phyloP scores from a whole-genome alignment of 2,888 invertebrate species.

The Nephrotoma guestfalica region DNA sequence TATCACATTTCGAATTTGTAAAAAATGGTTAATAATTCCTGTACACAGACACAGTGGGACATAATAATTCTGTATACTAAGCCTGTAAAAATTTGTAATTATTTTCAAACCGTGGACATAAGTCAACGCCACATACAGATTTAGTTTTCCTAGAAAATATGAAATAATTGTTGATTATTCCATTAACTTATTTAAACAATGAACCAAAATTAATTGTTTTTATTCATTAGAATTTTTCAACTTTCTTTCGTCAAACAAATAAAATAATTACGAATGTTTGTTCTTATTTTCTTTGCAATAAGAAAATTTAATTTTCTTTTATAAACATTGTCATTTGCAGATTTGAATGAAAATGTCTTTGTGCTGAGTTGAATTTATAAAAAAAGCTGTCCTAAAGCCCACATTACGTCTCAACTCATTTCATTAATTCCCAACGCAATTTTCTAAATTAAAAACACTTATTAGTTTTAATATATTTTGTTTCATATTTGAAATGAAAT shows the following conservation, averaged over 20 bases:
- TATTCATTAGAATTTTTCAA: neutral
- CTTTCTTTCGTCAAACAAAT: neutral
- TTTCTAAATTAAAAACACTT: neutral
- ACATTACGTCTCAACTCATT: neutral
- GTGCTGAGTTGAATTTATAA: neutral
- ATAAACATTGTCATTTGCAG: neutral
- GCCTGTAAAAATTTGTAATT: neutral
- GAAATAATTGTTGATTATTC: neutral
- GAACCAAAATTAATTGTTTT: neutral
- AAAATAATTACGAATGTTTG: neutral
- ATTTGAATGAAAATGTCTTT: neutral
- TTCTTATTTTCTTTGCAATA: neutral
- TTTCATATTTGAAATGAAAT: neutral
- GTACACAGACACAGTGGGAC: too few relatives aligned
- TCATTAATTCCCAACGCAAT: neutral
- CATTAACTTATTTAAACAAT: neutral
- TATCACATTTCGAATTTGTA: too few relatives aligned
- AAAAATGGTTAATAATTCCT: too few relatives aligned
- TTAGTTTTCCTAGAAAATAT: neutral
- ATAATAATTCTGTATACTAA: too few relatives aligned
- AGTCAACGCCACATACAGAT: neutral
- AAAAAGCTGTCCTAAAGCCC: neutral
- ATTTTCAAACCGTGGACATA: neutral
- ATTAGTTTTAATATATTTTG: neutral
- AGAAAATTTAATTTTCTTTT: neutral